These are phyloP conservation scores for Toxotes chatareus DNA, from an alignment of 2,113 vertebrate species.

Conservation along the genomic window DNA sequence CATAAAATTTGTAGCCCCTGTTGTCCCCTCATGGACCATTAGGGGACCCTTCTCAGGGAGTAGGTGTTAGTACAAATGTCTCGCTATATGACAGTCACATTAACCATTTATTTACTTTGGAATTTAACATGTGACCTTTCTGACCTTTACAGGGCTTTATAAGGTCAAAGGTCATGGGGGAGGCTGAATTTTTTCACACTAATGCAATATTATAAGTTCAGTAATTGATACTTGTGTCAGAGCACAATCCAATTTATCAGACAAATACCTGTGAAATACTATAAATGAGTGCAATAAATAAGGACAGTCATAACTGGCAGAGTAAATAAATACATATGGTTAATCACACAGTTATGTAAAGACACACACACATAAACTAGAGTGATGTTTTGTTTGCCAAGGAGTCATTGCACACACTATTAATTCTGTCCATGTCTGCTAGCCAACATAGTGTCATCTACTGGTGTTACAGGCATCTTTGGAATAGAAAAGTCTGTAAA, in stretches of 20 bases:
- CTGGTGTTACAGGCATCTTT: not conserved
- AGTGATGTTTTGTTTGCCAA: not conserved
- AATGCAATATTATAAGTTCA: constrained; percentile 16
- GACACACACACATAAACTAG: not conserved
- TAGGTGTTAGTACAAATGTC: not conserved
- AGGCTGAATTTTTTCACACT: constrained; percentile 1
- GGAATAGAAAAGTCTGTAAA: not conserved
- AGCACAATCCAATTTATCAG: constrained; percentile 20
- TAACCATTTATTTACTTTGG: constrained; percentile 35
- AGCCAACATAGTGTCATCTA: not conserved
- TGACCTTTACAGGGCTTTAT: constrained; percentile 5
- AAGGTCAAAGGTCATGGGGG: constrained; percentile 30
- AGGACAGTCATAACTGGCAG: not conserved
- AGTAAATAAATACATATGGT: constrained; percentile 1
- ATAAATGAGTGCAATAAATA: constrained; percentile 23
- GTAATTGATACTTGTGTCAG: not conserved
- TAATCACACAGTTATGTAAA: not conserved
- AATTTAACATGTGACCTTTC: not conserved
- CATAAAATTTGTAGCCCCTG: not conserved
- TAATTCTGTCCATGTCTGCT: not conserved
- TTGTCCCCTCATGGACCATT: constrained; percentile 4
- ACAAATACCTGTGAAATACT: constrained; percentile 19
- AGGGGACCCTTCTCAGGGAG: not conserved
- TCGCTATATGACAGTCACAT: constrained; percentile 4
- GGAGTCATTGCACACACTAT: not conserved